Conservation (phyloP, 1,140 invertebrate species). For the Protaetia brevitarsis region DNA sequence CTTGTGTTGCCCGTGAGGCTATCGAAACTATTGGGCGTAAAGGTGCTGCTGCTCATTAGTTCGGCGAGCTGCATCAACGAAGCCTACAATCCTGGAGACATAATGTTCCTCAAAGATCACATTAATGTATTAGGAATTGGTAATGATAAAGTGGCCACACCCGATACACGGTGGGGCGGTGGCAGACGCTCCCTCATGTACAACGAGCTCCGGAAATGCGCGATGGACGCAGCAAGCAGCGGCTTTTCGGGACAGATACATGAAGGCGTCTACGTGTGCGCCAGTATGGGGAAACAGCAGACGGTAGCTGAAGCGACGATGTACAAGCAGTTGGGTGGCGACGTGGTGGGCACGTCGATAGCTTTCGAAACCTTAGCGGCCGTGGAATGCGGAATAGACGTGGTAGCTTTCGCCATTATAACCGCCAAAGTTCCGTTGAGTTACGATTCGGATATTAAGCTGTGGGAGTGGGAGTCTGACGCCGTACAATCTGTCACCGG, state of each 20-base stretch:
- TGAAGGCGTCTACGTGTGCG: slow-evolving; percentile 87
- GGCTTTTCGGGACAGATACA: slow-evolving; percentile 66
- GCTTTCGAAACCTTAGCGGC: slow-evolving; percentile 84
- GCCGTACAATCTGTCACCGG: no score
- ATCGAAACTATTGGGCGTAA: slow-evolving; percentile 90
- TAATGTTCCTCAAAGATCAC: slow-evolving; percentile 96
- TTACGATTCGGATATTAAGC: slow-evolving; percentile 58
- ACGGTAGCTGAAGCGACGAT: slow-evolving; percentile 85
- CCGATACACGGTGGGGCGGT: slow-evolving; percentile 89
- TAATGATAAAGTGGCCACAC: slow-evolving; percentile 85
- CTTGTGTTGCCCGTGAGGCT: no score
- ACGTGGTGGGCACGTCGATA: slow-evolving; percentile 92
- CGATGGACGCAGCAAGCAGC: slow-evolving; percentile 65
- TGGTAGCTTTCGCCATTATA: slow-evolving; percentile 86
- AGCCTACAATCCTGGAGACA: slow-evolving; percentile 82
- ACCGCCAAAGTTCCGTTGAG: slow-evolving; percentile 82
- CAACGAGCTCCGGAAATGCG: slow-evolving; percentile 67
- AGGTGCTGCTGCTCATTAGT: slow-evolving; percentile 85
- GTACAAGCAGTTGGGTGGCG: slow-evolving; percentile 77
- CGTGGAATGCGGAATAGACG: slow-evolving; percentile 81
- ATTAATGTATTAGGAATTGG: slow-evolving; percentile 91
- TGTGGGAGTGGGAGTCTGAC: slow-evolving; percentile 70
- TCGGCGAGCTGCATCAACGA: slow-evolving; percentile 91
- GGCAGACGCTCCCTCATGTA: slow-evolving; percentile 89
- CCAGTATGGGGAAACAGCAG: slow-evolving; percentile 90